Percentiles rank a stretch among this genome's conserved stretches.
Conservation (phyloP, 2,888 invertebrate genomes). For the Synergus gifuensis region DNA sequence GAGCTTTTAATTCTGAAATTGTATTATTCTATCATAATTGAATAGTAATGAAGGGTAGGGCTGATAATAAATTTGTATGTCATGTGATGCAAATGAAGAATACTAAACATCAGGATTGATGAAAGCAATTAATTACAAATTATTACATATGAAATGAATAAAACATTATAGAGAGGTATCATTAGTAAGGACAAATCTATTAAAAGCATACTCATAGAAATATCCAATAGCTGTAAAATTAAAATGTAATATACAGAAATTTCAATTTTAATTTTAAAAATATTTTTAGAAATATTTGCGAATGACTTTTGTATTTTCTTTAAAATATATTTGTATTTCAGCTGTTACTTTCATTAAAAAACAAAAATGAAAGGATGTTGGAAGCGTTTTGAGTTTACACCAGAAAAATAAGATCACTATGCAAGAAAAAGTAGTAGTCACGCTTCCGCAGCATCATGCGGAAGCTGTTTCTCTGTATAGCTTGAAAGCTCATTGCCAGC, state of each 20-base stretch:
- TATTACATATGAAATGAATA: conserved; percentile 21
- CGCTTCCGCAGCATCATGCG: conserved; percentile 3
- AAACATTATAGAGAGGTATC: neutral
- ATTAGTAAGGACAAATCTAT: neutral
- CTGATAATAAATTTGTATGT: neutral
- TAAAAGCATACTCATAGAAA: neutral
- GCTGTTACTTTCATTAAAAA: neutral
- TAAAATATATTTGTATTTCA: neutral
- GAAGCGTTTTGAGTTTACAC: conserved; percentile 13
- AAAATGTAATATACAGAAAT: no score
- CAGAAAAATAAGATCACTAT: conserved; percentile 6
- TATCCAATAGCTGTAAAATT: no score
- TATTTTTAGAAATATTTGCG: neutral
- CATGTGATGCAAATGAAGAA: neutral
- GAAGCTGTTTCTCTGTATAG: conserved; percentile 13
- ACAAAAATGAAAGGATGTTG: conserved; percentile 4
- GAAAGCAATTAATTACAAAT: conserved; percentile 14
- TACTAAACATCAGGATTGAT: conserved; percentile 7
- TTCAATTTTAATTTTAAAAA: neutral
- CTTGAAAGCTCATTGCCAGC: conserved; percentile 26
- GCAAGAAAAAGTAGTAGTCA: conserved; percentile 20
- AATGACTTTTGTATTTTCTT: neutral
- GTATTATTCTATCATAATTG: neutral
- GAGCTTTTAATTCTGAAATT: neutral
- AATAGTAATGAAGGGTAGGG: conserved; percentile 3